Evolutionary conservation across 2,797 vertebrate species (phyloP), one percentile per base, ranked within the genome.

Genomic region (Sciurus vulgaris): DNA sequence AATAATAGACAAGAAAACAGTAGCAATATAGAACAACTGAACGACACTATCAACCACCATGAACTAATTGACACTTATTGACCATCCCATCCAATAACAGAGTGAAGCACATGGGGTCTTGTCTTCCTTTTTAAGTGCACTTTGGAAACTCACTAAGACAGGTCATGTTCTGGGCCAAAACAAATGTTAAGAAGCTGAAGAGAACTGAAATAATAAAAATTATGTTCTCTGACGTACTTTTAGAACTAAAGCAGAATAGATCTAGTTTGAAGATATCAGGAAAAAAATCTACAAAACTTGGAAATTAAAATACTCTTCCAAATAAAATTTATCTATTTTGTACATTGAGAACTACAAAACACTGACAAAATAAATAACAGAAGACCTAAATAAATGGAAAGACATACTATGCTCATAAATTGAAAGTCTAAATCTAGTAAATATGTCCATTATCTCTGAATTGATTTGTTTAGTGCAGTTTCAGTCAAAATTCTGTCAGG

Each of bases 191-290:
- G 4, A 85, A 81, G 33, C 30, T 91, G 67, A 89, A 54, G 85
- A 72, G 35, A 85, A 70, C 0, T 41, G 18, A 96, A 91, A 84
- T 72, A 72, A 90, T 85, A n/a, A 38, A 85, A 90, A 88, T 30
- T 77, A 74, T 74, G 6, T 77, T 82, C 47, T 70, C 14, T 51
- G 41, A 63, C 26, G 69, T 82, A 88, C 47, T 13, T 56, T 61
- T 3, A 95, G 38, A 95, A 91, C 88, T 86, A 78, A 94, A 94
- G 0, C 61, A 77, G 87, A 93, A 94, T 73, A 54, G 73, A 81
- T 67, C 20, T 20, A 63, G 4, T 67, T 84, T 47, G 65, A 90
- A 72, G 13, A 76, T 65, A 94, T 2, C 9, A 76, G 47, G 30
- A 82, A 85, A 92, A 88, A 92, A 87, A 47, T 81, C 15, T 84